These are phyloP conservation scores for Mantis religiosa DNA, from an alignment of 2,888 invertebrate species.

Conservation along the genomic window DNA sequence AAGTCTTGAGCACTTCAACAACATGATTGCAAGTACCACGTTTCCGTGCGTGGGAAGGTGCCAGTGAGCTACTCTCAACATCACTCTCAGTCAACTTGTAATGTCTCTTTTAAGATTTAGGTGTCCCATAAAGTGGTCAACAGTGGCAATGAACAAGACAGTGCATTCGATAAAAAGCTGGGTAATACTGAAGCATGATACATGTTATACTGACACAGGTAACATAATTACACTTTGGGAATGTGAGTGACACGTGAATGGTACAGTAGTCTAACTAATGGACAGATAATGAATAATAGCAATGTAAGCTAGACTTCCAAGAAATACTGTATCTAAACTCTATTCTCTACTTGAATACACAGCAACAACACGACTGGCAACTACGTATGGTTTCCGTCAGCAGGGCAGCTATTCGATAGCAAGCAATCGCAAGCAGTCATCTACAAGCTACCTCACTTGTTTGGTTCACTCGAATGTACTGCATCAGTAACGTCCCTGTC, in stretches of 20 bases:
- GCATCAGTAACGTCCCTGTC: constrained; percentile 27
- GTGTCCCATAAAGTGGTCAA: constrained; percentile 34
- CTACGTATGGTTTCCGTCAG: constrained; percentile 31
- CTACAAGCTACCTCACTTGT: constrained; percentile 33
- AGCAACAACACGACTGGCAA: constrained; percentile 32
- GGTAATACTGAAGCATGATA: constrained; percentile 3
- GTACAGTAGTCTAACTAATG: constrained; percentile 21
- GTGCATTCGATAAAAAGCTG: constrained; percentile 31
- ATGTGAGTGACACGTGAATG: constrained; percentile 30
- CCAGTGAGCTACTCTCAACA: constrained; percentile 14
- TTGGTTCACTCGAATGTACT: constrained; percentile 25
- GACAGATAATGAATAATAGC: constrained; percentile 28
- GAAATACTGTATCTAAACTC: constrained; percentile 29
- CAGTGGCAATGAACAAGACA: constrained; percentile 31
- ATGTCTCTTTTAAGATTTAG: constrained; percentile 29
- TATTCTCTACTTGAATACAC: constrained; percentile 31
- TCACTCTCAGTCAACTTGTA: neutral
- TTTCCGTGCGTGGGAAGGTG: constrained; percentile 9
- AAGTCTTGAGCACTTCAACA: constrained; percentile 15
- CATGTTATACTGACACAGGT: constrained; percentile 30
- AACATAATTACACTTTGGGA: constrained; percentile 30
- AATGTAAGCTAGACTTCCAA: constrained; percentile 30
- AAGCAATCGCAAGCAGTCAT: constrained; percentile 33
- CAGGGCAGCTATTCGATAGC: constrained; percentile 30
- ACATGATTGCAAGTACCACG: neutral